Evolutionary conservation across 2,797 vertebrate species (phyloP).

Genomic region (Malacoctenus gilli): DNA sequence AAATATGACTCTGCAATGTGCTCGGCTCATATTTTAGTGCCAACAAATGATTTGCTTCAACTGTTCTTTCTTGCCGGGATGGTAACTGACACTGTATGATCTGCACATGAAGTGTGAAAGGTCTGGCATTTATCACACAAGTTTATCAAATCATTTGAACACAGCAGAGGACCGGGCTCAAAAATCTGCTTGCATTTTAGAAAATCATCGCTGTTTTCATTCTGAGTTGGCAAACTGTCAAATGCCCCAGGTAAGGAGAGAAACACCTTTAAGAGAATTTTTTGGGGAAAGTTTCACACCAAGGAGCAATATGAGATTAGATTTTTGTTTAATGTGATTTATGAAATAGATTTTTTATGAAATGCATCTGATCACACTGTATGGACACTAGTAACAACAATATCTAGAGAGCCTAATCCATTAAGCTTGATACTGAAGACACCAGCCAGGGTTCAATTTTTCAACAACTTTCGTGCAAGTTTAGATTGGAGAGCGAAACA

Average conservation of each 20-base stretch:
- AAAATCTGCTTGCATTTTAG: neutral
- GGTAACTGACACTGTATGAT: slow-evolving; percentile 14
- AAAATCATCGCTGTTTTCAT: too few relatives aligned
- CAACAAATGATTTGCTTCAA: slow-evolving; percentile 16
- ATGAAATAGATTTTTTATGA: neutral
- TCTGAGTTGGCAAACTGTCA: too few relatives aligned
- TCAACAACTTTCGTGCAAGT: slow-evolving; percentile 7
- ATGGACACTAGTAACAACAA: neutral
- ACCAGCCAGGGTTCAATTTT: neutral
- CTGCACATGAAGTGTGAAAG: slow-evolving; percentile 23
- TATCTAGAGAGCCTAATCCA: too few relatives aligned
- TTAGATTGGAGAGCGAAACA: slow-evolving; percentile 8
- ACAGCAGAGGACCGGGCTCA: neutral
- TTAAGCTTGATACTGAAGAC: slow-evolving; percentile 2
- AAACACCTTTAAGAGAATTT: too few relatives aligned
- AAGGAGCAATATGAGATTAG: neutral
- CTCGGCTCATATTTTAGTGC: slow-evolving; percentile 28
- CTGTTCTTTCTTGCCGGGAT: slow-evolving; percentile 16
- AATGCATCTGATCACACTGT: neutral
- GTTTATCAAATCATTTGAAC: neutral
- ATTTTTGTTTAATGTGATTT: neutral
- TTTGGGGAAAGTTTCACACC: too few relatives aligned
- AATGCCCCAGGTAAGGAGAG: too few relatives aligned
- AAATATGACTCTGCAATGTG: slow-evolving; percentile 44
- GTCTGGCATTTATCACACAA: slow-evolving; percentile 4